Evolutionary conservation across 1,140 invertebrate genomes (phyloP), one percentile per base, ranked within the genome.

Genomic region (Druon quercuslanigerum): DNA sequence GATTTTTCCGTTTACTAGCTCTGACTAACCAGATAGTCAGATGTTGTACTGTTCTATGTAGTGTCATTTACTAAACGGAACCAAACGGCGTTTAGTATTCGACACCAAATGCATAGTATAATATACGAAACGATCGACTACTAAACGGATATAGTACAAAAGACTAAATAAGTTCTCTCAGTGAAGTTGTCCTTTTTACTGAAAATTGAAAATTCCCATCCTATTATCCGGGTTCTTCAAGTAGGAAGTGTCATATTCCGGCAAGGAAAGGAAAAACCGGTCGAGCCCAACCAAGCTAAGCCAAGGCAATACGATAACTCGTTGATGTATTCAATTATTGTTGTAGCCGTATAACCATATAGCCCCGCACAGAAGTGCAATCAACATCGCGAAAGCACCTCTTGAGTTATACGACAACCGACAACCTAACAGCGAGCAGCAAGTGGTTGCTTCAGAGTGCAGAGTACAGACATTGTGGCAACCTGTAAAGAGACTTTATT

Each of bases 321-420:
- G 78, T 75, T 82, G 77, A 81, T 83, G 79, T 75, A 83, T 81
- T 83, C 82, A 81, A 83, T 83, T 83, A 81, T 83, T 83, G 76
- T 82, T 79, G 78, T 72, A 78, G 75, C 60, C 74, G 40, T 74
- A 79, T 78, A 79, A 75, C 71, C 75, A 57, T 75, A 76, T 75
- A 74, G 73, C 16, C 20, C 40, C 66, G 79, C 60, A 73, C 73
- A 77, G 76, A 78, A 84, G 81, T 81, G 83, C 79, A 84, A 82
- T 84, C 83, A 82, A 82, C 80, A 82, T 80, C 78, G 75, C 75
- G 74, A 80, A 82, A 85, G 84, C 78, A 85, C 84, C 82, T 85
- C 84, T 85, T 81, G 84, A 83, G 76, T 85, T 85, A 85, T 83
- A 83, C 76, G 83, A 85, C 80, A 72, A 82, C 77, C 78, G 78